Base-by-base conservation (phyloP, 1,140 invertebrate species). In the Trichonephila clavata region DNA sequence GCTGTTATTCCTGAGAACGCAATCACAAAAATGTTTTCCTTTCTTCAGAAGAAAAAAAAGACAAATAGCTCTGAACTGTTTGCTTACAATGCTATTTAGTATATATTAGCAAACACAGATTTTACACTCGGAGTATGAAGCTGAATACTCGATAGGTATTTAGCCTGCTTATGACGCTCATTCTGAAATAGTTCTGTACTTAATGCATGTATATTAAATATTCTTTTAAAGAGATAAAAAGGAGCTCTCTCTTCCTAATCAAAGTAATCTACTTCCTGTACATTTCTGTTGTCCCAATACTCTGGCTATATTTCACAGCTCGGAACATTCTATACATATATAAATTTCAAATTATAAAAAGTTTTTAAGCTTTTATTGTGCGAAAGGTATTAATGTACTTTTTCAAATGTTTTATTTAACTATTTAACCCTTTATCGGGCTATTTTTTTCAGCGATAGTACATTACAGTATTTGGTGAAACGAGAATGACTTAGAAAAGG, bases 21-120 rank as follows among this genome's bases (percentile, higher is more conserved):
- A 93, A 93, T 93, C 92, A n/a, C n/a, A 93, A 93, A 93, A 93
- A 77, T 80, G 57, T 86, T 88, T 61, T 87, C 83, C 84, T 93
- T 68, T 86, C 27, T 32, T 24, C 57, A 32, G 59, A 4, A 43
- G 21, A 43, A 87, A 80, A 65, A 21, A 87, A 5, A 77, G 3
- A 16, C 16, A 89, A 77, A 77, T 27, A 86, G 61, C 60, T 16
- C 14, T 32, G 43, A 92, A 92, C 43, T 71, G 65, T 92, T 92
- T 86, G 91, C 91, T 92, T 86, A 86, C 68, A 92, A 92, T 92
- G 83, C 91, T 59, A 81, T 92, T 92, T 92, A 86, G 57, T 86
- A 81, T 68, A 92, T 86, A 92, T 86, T 92, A 92, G 61, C 61
- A 92, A 61, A 86, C 77, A 59, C 91, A 86, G 63, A 86, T 92